Evolutionary conservation across 2,888 invertebrate genomes (phyloP), one percentile per base, ranked within the genome.

Genomic region (Ceramica pisi): DNA sequence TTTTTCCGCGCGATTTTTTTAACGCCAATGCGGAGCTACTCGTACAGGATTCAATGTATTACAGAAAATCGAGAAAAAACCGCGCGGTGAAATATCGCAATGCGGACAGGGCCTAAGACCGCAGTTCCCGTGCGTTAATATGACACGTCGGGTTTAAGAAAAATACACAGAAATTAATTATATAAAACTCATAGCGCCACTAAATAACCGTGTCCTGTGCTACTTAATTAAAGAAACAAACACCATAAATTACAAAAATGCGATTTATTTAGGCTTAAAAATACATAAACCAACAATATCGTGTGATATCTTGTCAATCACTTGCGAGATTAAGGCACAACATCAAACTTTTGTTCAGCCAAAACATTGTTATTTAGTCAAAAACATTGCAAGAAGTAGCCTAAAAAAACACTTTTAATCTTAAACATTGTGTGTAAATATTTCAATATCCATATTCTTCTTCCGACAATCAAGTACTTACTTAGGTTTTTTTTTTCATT

Each of bases 221-320:
- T 19, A 16, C 7, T 46, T 19, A 8, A 46, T 46, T 19, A 31
- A 55, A 59, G 31, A 70, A 55, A 31, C 19, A 62, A 35, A 60
- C 14, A 12, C 12, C 10, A 21, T n/a, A 7, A 73, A 55, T 72
- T 81, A 77, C 67, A 78, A 84, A 84, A 55, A 55, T 63, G 38
- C 35, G n/a, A 53, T 84, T 80, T 84, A 84, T 79, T 81, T 55
- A 70, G 75, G 56, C 74, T 84, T 81, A 74, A 75, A 72, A 72
- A 55, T 71, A 71, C 26, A 56, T 71, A 79, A 75, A 75, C 67
- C 70, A 76, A 84, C 81, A 84, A 84, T 84, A 84, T 83, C 79
- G 48, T 71, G 35, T 50, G 82, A 84, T 79, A 84, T 84, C 73
- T 78, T 60, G 85, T 84, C 84, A 77, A 81, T 76, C 69, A 84